These are phyloP conservation scores for Lasaia peninsularis DNA, from an alignment of 1,140 invertebrate species.

Conservation along the genomic window DNA sequence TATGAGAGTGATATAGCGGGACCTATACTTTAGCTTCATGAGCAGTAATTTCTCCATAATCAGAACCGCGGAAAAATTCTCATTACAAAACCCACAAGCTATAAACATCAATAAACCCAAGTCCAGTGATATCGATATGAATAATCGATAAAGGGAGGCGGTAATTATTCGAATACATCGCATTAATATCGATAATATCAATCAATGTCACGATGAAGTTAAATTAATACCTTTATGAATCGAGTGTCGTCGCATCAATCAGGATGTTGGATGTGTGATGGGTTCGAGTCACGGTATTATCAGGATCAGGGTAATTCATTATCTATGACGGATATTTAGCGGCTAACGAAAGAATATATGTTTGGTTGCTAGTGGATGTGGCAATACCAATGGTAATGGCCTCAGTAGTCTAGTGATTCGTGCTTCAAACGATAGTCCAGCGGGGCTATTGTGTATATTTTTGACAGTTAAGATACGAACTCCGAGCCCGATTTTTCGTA, in stretches of 20 bases:
- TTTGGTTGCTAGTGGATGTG: too few relatives aligned
- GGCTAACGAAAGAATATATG: neutral
- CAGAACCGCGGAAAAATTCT: too few relatives aligned
- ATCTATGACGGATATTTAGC: neutral
- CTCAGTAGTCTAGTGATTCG: too few relatives aligned
- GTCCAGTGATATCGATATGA: slow-evolving; percentile 21
- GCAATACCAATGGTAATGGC: too few relatives aligned
- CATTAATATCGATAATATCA: slow-evolving; percentile 67
- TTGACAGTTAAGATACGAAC: too few relatives aligned
- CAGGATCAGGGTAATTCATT: neutral
- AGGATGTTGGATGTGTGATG: slow-evolving; percentile 42
- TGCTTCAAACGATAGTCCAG: too few relatives aligned
- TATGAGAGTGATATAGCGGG: too few relatives aligned
- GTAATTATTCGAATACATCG: slow-evolving; percentile 55
- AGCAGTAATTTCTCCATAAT: too few relatives aligned
- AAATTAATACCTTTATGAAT: slow-evolving; percentile 70
- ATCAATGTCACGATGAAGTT: slow-evolving; percentile 64
- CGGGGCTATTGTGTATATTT: too few relatives aligned
- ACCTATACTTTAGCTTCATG: too few relatives aligned
- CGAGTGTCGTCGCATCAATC: slow-evolving; percentile 59
- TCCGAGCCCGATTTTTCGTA: too few relatives aligned
- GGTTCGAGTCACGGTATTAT: slow-evolving; percentile 29
- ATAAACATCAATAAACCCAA: slow-evolving; percentile 5
- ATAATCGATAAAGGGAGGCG: slow-evolving; percentile 36
- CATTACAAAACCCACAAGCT: slow-evolving; percentile 1